Evolutionary conservation across 2,797 vertebrate genomes (phyloP).

Genomic region (Cynopterus sphinx): DNA sequence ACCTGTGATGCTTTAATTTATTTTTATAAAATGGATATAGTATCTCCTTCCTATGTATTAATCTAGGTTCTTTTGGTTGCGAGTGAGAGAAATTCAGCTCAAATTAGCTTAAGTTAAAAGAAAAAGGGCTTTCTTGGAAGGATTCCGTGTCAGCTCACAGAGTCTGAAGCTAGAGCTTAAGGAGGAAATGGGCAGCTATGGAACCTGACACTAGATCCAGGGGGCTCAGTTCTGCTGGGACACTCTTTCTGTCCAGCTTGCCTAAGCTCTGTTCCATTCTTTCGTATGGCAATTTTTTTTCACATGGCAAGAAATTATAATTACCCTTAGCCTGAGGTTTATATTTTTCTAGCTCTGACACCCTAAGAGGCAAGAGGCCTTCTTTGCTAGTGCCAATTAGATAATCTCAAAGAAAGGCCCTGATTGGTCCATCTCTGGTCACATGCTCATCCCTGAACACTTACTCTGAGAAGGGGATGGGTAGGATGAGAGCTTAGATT

Average conservation of each 20-base stretch:
- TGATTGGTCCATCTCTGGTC: not conserved
- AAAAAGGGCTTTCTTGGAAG: not conserved
- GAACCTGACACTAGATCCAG: not conserved
- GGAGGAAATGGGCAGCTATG: not conserved
- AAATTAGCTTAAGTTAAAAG: not conserved
- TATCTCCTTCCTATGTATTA: not conserved
- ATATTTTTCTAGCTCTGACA: not conserved
- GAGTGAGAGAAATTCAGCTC: not conserved
- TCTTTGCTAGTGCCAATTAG: not conserved
- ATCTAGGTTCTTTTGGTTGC: constrained; percentile 1
- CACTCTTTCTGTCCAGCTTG: not conserved
- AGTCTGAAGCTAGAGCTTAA: not conserved
- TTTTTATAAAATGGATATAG: constrained; percentile 20
- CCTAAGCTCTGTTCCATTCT: not conserved
- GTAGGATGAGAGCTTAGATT: not conserved
- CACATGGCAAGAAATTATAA: not conserved
- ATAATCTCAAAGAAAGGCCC: not conserved
- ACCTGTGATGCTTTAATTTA: constrained; percentile 5
- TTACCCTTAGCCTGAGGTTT: not conserved
- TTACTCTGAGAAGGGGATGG: not conserved
- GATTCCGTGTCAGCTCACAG: not conserved
- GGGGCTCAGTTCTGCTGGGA: not conserved
- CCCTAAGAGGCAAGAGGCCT: not conserved
- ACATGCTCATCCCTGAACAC: not conserved
- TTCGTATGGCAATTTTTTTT: not conserved